Conservation (phyloP, 2,888 invertebrate genomes). For the Hyles lineata region DNA sequence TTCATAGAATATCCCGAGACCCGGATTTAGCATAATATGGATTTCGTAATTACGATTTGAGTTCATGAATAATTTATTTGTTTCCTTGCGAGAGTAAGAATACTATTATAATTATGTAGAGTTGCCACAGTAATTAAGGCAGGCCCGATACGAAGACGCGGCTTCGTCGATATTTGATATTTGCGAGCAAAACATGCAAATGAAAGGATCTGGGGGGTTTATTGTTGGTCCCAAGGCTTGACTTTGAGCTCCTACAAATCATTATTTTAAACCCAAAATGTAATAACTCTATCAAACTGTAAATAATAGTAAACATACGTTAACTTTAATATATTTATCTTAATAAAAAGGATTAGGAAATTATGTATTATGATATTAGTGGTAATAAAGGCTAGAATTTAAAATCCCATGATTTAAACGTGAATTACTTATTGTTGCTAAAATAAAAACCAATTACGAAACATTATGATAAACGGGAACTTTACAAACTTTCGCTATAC, state of each 20-base stretch:
- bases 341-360: too few species aligned
- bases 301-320: background rate
- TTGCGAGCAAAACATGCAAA: slow-evolving; percentile 74
- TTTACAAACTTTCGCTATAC: too few species aligned
- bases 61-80: slow-evolving; percentile 71
- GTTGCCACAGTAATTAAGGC: slow-evolving; percentile 65
- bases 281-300: background rate
- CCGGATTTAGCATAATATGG: slow-evolving; percentile 46
- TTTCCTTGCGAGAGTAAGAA: slow-evolving; percentile 57
- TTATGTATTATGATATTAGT: too few species aligned
- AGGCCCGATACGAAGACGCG: slow-evolving; percentile 50
- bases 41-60: slow-evolving; percentile 61
- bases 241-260: slow-evolving; percentile 49
- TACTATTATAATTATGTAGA: slow-evolving; percentile 60
- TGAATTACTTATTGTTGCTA: too few species aligned
- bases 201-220: slow-evolving; percentile 65
- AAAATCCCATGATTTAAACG: too few species aligned
- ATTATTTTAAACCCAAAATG: slow-evolving; percentile 45
- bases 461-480: too few species aligned
- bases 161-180: slow-evolving; percentile 67
- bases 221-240: slow-evolving; percentile 23
- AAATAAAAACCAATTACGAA: too few species aligned
- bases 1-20: background rate
- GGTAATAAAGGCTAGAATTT: too few species aligned
- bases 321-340: background rate